Evolutionary conservation across 2,113 vertebrate genomes (phyloP).

Genomic region (Osmerus eperlanus): DNA sequence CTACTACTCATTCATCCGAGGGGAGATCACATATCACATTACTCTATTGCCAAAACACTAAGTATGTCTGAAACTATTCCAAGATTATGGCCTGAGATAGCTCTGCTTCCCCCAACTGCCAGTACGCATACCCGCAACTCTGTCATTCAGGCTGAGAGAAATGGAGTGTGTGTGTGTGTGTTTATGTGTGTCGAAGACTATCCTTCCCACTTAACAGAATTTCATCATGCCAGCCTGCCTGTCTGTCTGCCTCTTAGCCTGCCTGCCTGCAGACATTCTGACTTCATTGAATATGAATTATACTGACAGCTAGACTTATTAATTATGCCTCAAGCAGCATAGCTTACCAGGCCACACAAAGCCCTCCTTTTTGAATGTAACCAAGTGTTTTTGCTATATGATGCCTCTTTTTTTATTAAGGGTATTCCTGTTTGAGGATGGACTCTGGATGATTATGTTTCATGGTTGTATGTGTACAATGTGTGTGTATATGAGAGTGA

Average conservation of each 20-base stretch:
- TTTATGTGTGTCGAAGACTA: slow-evolving; percentile 21
- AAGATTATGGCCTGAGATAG: slow-evolving; percentile 61
- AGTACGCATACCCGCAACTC: slow-evolving; percentile 52
- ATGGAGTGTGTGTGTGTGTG: slow-evolving; percentile 47
- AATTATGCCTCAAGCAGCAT: slow-evolving; percentile 38
- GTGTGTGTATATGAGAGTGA: background rate
- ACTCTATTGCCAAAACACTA: slow-evolving; percentile 73
- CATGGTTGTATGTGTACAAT: background rate
- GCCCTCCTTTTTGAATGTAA: slow-evolving; percentile 24
- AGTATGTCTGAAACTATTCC: slow-evolving; percentile 59
- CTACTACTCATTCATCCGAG: slow-evolving; percentile 60
- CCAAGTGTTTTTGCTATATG: slow-evolving; percentile 37
- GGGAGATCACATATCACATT: slow-evolving; percentile 65
- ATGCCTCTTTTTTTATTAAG: slow-evolving; percentile 34
- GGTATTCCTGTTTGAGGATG: slow-evolving; percentile 21
- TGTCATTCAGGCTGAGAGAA: slow-evolving; percentile 54
- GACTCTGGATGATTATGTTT: background rate
- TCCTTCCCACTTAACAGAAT: slow-evolving; percentile 28
- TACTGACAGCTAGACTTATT: slow-evolving; percentile 48
- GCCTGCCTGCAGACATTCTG: slow-evolving; percentile 41
- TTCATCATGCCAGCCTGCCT: background rate
- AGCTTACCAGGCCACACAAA: slow-evolving; percentile 37
- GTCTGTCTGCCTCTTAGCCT: background rate
- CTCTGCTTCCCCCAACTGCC: slow-evolving; percentile 64
- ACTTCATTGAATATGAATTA: slow-evolving; percentile 52